phyloP scores from a whole-genome alignment of 1,140 invertebrate genomes.

The Drosophila saltans region DNA sequence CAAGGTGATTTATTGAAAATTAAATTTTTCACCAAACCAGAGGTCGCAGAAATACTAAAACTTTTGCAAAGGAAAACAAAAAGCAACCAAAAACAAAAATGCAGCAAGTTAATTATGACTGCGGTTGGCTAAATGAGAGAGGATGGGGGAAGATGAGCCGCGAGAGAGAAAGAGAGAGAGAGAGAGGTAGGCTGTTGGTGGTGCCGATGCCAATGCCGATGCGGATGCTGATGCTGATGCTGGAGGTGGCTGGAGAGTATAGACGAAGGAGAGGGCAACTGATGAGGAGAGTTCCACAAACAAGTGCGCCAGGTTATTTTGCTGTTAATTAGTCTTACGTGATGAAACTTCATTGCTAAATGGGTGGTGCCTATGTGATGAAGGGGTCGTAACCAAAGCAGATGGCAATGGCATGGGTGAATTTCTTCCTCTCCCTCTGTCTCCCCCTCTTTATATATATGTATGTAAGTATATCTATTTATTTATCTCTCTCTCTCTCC shows the following conservation, averaged over 20 bases:
- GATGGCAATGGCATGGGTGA: constrained; percentile 3
- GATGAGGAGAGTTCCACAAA: constrained; percentile 52
- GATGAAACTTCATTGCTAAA: constrained; percentile 64
- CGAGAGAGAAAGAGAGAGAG: background rate
- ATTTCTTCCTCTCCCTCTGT: constrained; percentile 21
- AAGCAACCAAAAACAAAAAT: constrained; percentile 38
- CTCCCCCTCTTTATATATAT: too few species aligned
- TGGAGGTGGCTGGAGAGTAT: background rate
- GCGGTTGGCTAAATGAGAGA: constrained; percentile 36
- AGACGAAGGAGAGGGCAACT: constrained; percentile 23
- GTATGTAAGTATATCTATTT: too few species aligned
- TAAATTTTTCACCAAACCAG: constrained; percentile 64
- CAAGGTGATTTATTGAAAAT: constrained; percentile 75
- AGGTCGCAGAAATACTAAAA: constrained; percentile 50
- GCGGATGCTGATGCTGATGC: background rate
- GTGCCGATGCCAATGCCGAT: background rate
- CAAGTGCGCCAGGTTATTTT: constrained; percentile 76
- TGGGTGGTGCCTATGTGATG: constrained; percentile 64
- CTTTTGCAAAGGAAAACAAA: constrained; percentile 45
- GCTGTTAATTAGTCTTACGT: constrained; percentile 79
- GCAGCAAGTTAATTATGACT: constrained; percentile 77
- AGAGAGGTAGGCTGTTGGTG: background rate
- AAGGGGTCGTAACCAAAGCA: constrained; percentile 20
- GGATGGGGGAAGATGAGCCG: background rate
- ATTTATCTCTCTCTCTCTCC: constrained; percentile 4